Evolutionary conservation across 2,888 invertebrate species (phyloP).

Genomic region (Lasioglossum morio): DNA sequence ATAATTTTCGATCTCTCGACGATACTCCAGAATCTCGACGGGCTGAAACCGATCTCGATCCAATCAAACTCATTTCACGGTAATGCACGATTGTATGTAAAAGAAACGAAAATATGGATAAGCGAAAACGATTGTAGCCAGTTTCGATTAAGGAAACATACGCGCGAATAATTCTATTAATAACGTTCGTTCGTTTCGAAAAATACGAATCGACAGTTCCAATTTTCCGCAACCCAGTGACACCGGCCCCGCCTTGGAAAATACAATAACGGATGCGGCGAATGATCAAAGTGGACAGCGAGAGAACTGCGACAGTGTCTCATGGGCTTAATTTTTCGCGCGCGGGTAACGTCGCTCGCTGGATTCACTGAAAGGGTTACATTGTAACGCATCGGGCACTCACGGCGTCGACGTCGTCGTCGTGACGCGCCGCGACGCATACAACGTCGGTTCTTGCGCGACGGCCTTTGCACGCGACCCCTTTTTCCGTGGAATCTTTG

Average conservation of each 20-base stretch:
- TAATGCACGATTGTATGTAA: background rate
- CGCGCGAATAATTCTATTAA: background rate
- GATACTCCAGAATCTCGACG: background rate
- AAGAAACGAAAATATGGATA: background rate
- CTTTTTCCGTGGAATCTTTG: slow-evolving; percentile 49
- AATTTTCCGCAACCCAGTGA: slow-evolving; percentile 23
- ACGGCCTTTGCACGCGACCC: slow-evolving; percentile 57
- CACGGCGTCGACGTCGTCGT: background rate
- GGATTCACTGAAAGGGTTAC: slow-evolving; percentile 38
- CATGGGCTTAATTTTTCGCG: slow-evolving; percentile 54
- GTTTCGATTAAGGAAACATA: background rate
- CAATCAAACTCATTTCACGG: background rate
- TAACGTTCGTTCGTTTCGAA: background rate
- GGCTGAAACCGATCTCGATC: background rate
- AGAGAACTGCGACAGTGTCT: slow-evolving; percentile 36
- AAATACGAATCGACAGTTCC: background rate
- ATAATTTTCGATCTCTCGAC: background rate
- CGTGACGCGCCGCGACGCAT: background rate
- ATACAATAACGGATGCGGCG: slow-evolving; percentile 34
- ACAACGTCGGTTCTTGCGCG: slow-evolving; percentile 21
- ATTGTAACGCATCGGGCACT: slow-evolving; percentile 29
- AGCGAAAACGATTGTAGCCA: background rate
- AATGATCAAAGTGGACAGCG: slow-evolving; percentile 50
- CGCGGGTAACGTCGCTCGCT: slow-evolving; percentile 30
- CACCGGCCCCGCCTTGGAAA: slow-evolving; percentile 31